These are phyloP conservation scores for Polia nebulosa DNA, from an alignment of 2,888 invertebrate species.

Conservation along the genomic window DNA sequence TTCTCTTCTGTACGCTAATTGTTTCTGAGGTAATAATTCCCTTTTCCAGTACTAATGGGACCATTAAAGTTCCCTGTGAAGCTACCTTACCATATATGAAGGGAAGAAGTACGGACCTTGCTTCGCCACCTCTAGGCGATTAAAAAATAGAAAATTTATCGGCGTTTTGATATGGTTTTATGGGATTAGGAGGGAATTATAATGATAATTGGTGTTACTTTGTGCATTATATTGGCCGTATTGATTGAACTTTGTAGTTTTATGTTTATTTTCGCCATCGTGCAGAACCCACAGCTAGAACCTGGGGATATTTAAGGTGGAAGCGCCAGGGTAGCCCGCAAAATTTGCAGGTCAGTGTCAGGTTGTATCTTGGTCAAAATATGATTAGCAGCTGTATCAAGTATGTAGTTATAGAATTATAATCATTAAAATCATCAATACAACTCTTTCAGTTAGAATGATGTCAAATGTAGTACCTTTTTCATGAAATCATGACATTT, in stretches of 20 bases:
- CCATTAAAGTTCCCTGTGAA: conserved; percentile 71
- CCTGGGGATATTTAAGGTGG: too few species aligned
- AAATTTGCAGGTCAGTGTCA: too few species aligned
- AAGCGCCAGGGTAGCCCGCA: too few species aligned
- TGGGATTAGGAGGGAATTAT: conserved; percentile 32
- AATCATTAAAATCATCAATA: too few species aligned
- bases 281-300: too few species aligned
- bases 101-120: conserved; percentile 38
- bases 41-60: conserved; percentile 78
- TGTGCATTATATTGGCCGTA: neutral
- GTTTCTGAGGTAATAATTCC: conserved; percentile 80
- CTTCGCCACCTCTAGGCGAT: conserved; percentile 63
- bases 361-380: too few species aligned
- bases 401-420: too few species aligned
- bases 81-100: conserved; percentile 63
- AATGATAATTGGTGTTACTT: conserved; percentile 6
- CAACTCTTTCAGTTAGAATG: too few species aligned
- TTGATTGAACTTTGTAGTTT: neutral
- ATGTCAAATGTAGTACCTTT: too few species aligned
- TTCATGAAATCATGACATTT: too few species aligned
- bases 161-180: conserved; percentile 39
- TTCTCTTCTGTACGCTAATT: conserved; percentile 71
- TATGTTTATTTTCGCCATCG: neutral
- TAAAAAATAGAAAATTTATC: conserved; percentile 60
- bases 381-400: too few species aligned